These are phyloP conservation scores for Hemibagrus wyckioides DNA, from an alignment of 2,113 vertebrate genomes.

Conservation along the genomic window DNA sequence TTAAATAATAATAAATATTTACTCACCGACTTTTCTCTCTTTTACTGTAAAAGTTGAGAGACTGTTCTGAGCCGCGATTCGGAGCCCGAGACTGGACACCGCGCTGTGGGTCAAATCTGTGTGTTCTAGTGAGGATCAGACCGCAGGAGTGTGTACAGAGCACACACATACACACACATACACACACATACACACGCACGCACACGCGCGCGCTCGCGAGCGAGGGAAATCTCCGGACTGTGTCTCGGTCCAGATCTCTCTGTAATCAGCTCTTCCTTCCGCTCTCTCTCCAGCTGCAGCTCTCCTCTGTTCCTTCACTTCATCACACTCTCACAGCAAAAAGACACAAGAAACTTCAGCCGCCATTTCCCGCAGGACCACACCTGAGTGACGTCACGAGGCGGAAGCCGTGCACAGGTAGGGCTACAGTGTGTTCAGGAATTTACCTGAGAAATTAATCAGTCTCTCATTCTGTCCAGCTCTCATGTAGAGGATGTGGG, in stretches of 20 bases:
- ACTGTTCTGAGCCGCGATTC: neutral
- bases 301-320: neutral
- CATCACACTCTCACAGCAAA: neutral
- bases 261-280: neutral
- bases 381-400: conserved; percentile 28
- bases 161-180: neutral
- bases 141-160: neutral
- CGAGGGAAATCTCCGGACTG: neutral
- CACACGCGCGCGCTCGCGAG: neutral
- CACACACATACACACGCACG: neutral
- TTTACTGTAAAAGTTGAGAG: neutral
- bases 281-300: too few species aligned
- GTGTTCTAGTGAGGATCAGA: neutral
- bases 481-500: neutral
- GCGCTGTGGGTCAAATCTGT: neutral
- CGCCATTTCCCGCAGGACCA: neutral
- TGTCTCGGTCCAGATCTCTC: neutral
- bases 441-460: neutral
- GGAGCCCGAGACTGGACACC: too few species aligned
- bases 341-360: neutral
- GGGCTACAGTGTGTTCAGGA: neutral
- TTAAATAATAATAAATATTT: too few species aligned
- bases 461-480: neutral
- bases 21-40: conserved; percentile 6
- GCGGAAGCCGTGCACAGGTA: conserved; percentile 19